A percentile compares a stretch with the other conserved stretches of the same genome.
Conservation (phyloP, 2,888 invertebrate genomes). For the Monopis laevigella region DNA sequence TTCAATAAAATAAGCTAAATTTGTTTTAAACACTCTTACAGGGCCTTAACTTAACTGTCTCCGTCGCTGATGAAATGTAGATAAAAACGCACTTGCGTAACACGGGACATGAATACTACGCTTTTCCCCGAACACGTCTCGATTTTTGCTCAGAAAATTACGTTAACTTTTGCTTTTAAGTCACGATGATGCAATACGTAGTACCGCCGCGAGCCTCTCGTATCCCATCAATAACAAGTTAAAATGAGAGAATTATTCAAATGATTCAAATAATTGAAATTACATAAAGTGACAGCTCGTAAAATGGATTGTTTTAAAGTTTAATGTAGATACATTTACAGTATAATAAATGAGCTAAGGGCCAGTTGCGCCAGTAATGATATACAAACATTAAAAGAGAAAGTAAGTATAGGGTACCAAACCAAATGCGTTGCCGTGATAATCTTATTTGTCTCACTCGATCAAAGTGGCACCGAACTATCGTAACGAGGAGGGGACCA, state of each 20-base stretch:
- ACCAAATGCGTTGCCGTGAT: constrained; percentile 4
- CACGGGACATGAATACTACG: constrained; percentile 16
- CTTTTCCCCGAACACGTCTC: constrained; percentile 1
- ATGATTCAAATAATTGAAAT: too few species aligned
- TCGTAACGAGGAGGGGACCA: constrained; percentile 7
- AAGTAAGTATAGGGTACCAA: too few species aligned
- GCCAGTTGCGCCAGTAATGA: not conserved
- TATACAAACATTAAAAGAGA: constrained; percentile 8
- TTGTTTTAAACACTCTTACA: too few species aligned
- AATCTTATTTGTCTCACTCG: constrained; percentile 53
- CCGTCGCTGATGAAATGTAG: constrained; percentile 44
- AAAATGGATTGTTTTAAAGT: too few species aligned
- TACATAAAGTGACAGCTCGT: too few species aligned
- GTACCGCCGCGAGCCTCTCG: too few species aligned
- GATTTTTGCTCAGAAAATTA: not conserved
- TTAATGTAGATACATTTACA: constrained; percentile 4
- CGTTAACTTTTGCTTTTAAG: too few species aligned
- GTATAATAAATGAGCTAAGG: constrained; percentile 1
- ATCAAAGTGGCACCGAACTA: constrained; percentile 36
- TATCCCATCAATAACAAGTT: too few species aligned
- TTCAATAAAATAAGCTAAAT: too few species aligned
- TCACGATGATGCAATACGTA: too few species aligned
- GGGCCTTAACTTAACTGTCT: too few species aligned
- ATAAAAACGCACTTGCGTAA: constrained; percentile 43
- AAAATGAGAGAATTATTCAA: too few species aligned